Evolutionary conservation across 2,113 vertebrate species (phyloP), one percentile per base, ranked within the genome.

Genomic region (Hymenochirus boettgeri): DNA sequence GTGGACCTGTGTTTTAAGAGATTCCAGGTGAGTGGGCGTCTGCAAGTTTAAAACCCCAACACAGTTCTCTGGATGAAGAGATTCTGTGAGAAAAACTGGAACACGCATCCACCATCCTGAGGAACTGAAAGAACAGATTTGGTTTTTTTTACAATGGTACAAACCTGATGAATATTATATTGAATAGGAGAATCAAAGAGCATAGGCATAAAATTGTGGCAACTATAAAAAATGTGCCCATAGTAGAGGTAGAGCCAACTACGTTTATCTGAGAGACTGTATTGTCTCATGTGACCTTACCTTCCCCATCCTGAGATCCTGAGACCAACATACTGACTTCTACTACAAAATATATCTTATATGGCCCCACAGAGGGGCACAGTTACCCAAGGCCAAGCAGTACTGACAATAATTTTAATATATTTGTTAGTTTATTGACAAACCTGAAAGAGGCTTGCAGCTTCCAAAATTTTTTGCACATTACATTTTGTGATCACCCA

Each of bases 391-490:
- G n/a, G n/a, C n/a, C n/a, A n/a, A n/a, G n/a, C n/a, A n/a, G n/a
- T n/a, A n/a, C n/a, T n/a, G n/a, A n/a, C n/a, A n/a, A n/a, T 31
- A 31, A 31, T 31, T 6, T 10, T 31, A 31, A 31, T 5, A 31
- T 6, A 31, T 31, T 6, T 10, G 10, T 31, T n/a, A n/a, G n/a
- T 5, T 42, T n/a, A 5, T 15, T 42, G 3, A 65, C 84, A 79
- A 74, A 98, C 96, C 93, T 99, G 96, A 73, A 97, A 98, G 45
- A 97, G 94, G 72, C 92, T 92, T 71, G 94, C 94, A 0, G 95
- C 96, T 76, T 99, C 95, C 18, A 99, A 84, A 39, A 92, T 83
- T 58, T 84, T 88, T 82, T 98, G 94, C 18, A 99, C 93, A 0
- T 97, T 99, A 37, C 92, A 80, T 71, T 91, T 92, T 62, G 94